These are phyloP conservation scores for Polypedilum vanderplanki DNA, from an alignment of 1,140 invertebrate genomes.

Conservation along the genomic window DNA sequence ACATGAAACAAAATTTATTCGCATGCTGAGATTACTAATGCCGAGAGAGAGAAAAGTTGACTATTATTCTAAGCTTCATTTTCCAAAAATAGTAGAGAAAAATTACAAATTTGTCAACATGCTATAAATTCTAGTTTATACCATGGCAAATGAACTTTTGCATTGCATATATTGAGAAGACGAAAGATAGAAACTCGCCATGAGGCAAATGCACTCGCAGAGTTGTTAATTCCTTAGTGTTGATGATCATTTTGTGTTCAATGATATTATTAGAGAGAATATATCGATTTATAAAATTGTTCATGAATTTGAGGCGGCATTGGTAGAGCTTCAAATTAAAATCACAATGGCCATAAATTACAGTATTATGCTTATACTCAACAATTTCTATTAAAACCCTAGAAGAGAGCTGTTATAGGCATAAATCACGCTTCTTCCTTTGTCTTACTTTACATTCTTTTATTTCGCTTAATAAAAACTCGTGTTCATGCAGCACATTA, in stretches of 20 bases:
- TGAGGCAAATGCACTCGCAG: neutral
- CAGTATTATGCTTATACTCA: neutral
- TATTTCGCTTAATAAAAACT: neutral
- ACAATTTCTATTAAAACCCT: neutral
- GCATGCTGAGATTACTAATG: neutral
- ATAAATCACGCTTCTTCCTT: constrained; percentile 27
- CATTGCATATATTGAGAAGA: neutral
- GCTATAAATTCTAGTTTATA: constrained; percentile 16
- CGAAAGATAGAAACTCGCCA: constrained; percentile 7
- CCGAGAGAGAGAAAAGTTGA: neutral
- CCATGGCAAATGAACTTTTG: constrained; percentile 19
- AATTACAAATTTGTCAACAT: constrained; percentile 27
- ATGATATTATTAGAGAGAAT: neutral
- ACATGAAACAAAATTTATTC: neutral
- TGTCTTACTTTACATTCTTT: neutral
- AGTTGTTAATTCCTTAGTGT: constrained; percentile 23
- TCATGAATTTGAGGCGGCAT: constrained; percentile 2
- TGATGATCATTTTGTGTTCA: neutral
- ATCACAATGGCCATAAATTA: constrained; percentile 17
- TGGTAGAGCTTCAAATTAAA: neutral
- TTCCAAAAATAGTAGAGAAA: neutral
- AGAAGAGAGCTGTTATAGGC: neutral
- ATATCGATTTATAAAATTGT: neutral
- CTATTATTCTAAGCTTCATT: neutral
- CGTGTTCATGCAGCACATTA: constrained; percentile 3